Evolutionary conservation across 1,140 invertebrate species (phyloP).

Genomic region (Brachionus angularis): DNA sequence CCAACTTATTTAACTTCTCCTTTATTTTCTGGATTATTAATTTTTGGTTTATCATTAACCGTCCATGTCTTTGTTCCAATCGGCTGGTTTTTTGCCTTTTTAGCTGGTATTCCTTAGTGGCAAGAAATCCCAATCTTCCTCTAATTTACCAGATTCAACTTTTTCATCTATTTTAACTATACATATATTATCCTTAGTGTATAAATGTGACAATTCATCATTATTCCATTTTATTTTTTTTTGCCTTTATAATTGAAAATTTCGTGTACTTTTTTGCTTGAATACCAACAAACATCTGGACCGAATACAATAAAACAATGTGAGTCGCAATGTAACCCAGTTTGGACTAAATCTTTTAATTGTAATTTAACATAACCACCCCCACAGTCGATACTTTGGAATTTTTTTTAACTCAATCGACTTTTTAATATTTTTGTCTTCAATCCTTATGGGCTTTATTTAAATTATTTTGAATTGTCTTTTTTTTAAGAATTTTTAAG

Average conservation of each 20-base stretch:
- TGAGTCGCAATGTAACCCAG: conserved; percentile 89
- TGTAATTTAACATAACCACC: conserved; percentile 97
- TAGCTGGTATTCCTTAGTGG: conserved; percentile 69
- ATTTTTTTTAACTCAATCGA: too few relatives aligned
- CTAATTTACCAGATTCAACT: conserved; percentile 86
- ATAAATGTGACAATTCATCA: conserved; percentile 95
- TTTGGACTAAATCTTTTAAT: conserved; percentile 79
- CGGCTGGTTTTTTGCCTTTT: conserved; percentile 83
- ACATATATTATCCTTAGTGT: conserved; percentile 96
- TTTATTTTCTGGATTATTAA: conserved; percentile 72
- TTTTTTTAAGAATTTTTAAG: too few relatives aligned
- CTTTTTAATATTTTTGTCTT: too few relatives aligned
- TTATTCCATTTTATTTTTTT: conserved; percentile 70
- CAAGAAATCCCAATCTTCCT: conserved; percentile 94
- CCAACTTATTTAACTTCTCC: conserved; percentile 65
- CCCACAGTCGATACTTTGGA: conserved; percentile 99
- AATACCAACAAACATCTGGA: conserved; percentile 96
- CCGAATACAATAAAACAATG: conserved; percentile 98
- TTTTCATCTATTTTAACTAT: conserved; percentile 91
- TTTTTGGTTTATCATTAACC: conserved; percentile 85
- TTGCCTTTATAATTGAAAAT: conserved; percentile 99
- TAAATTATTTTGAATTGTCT: too few relatives aligned
- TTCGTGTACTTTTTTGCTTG: conserved; percentile 97
- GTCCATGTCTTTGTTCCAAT: conserved; percentile 99
- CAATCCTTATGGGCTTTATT: too few relatives aligned